Evolutionary conservation across 2,113 vertebrate genomes (phyloP).

Genomic region (Indri indri): DNA sequence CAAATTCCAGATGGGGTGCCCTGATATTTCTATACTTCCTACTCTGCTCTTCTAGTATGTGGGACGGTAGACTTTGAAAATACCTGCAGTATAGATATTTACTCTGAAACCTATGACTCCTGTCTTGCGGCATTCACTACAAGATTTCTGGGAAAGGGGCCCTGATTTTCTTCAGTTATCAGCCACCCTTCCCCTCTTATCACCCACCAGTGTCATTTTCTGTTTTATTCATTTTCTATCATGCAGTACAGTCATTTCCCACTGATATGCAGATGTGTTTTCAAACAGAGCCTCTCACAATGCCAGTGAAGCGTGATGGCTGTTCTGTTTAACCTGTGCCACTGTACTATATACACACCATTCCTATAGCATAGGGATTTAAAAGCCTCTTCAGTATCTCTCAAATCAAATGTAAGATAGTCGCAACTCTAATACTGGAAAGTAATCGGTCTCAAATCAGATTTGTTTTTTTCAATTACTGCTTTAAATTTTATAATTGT

Average conservation of each 20-base stretch:
- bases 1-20: not conserved
- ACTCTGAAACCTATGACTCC: not conserved
- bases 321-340: not conserved
- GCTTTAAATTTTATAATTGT: slow-evolving; percentile 36
- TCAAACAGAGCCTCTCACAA: not conserved
- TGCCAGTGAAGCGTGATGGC: not conserved
- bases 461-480: slow-evolving; percentile 10
- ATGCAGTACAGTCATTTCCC: not conserved
- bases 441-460: slow-evolving; percentile 13
- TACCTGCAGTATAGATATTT: not conserved
- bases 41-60: not conserved
- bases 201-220: not conserved
- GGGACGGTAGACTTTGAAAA: not conserved
- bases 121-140: not conserved
- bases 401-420: not conserved
- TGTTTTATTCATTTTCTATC: not conserved
- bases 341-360: not conserved
- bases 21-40: not conserved
- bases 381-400: not conserved
- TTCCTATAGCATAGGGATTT: not conserved
- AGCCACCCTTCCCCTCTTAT: not conserved
- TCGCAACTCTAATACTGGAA: not conserved
- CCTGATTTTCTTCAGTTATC: not conserved
- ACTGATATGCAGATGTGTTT: not conserved
- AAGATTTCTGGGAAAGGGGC: not conserved